Percentiles rank a stretch among this genome's conserved stretches.
Conservation (phyloP, 2,797 vertebrate species). For the Morus bassanus region DNA sequence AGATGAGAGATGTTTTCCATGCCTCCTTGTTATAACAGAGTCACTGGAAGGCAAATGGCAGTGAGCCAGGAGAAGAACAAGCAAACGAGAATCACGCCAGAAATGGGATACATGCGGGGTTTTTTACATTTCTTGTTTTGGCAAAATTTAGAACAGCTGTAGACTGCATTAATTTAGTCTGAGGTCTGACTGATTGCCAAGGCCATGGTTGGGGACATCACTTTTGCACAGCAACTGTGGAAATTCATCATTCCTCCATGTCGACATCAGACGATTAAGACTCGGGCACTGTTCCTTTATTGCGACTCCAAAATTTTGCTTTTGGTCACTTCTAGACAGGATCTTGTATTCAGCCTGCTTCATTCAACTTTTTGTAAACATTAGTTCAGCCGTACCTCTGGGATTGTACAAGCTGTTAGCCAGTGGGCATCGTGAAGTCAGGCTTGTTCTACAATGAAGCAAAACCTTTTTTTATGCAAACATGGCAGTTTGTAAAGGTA, state of each 20-base stretch:
- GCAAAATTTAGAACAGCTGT: constrained; percentile 58
- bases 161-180: constrained; percentile 36
- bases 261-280: constrained; percentile 18
- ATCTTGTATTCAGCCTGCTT: background rate
- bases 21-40: constrained; percentile 36
- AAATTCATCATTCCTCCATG: constrained; percentile 33
- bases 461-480: background rate
- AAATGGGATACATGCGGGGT: background rate
- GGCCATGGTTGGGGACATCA: background rate
- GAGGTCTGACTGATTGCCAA: constrained; percentile 38
- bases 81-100: constrained; percentile 32
- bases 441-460: background rate
- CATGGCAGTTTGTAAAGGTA: background rate
- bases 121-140: background rate
- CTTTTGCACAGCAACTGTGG: constrained; percentile 38
- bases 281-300: background rate
- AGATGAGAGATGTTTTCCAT: constrained; percentile 50
- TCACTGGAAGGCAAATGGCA: constrained; percentile 64
- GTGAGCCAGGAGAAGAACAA: constrained; percentile 46
- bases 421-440: background rate
- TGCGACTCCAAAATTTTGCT: background rate
- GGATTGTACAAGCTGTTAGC: background rate
- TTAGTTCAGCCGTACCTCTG: background rate
- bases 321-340: background rate
- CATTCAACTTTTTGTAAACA: background rate